Percentiles rank a stretch among this genome's conserved stretches.
Conservation (phyloP, 2,113 vertebrate species). For the Cyanoderma ruficeps region DNA sequence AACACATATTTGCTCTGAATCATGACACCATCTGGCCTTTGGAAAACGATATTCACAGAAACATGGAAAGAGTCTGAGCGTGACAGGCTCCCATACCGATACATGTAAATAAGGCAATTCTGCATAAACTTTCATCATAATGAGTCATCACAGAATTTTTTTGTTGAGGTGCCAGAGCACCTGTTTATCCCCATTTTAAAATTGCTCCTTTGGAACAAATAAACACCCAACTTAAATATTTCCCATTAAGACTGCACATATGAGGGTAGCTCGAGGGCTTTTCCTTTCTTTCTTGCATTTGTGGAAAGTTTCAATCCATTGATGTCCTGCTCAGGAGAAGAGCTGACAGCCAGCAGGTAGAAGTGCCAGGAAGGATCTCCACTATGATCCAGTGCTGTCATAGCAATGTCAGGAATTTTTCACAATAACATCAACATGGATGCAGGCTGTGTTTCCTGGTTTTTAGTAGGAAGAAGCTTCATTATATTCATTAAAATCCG, state of each 20-base stretch:
- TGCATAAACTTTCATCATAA: background rate
- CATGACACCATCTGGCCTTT: background rate
- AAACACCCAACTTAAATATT: rapidly evolving
- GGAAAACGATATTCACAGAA: background rate
- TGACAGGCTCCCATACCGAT: background rate
- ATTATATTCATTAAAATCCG: background rate
- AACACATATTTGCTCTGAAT: background rate
- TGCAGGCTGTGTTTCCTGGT: background rate
- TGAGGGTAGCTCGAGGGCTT: background rate
- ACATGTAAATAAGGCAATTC: background rate
- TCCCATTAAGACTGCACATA: background rate
- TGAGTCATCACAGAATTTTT: background rate
- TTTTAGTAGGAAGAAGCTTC: background rate
- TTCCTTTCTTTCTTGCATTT: background rate
- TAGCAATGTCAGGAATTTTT: background rate
- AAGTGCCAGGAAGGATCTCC: background rate
- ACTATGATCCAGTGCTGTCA: rapidly evolving
- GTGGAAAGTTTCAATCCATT: background rate
- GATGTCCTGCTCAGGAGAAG: background rate
- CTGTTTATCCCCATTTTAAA: background rate
- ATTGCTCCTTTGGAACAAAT: background rate
- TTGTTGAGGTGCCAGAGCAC: background rate
- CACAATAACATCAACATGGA: background rate
- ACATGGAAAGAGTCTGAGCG: background rate
- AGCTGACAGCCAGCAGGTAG: background rate